A percentile compares a stretch with the other conserved stretches of the same genome.
These are phyloP conservation scores for Sicus ferrugineus DNA, from an alignment of 2,888 invertebrate genomes.

Conservation along the genomic window DNA sequence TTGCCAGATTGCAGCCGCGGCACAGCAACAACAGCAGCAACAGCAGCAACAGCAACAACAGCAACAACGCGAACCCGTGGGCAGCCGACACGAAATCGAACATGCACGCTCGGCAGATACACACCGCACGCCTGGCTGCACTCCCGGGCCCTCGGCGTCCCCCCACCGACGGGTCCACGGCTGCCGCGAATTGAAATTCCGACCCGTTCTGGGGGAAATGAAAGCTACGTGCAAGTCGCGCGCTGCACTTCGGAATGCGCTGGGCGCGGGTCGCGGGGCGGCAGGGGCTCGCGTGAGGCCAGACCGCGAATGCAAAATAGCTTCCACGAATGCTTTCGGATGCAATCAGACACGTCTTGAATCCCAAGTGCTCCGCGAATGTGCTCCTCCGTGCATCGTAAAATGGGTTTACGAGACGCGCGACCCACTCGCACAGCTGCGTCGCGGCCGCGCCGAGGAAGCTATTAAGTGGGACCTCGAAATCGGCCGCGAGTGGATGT, in stretches of 20 bases:
- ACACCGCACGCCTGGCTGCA: constrained; percentile 6
- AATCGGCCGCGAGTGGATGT: background rate
- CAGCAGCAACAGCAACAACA: background rate
- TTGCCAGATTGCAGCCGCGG: constrained; percentile 45
- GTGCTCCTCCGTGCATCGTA: constrained; percentile 5
- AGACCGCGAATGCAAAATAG: constrained; percentile 16
- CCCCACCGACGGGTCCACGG: background rate
- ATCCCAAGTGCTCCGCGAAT: constrained; percentile 10
- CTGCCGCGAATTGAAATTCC: constrained; percentile 27
- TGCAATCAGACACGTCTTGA: constrained; percentile 29
- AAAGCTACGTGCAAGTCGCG: constrained; percentile 29
- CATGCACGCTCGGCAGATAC: constrained; percentile 13
- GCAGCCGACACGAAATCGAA: constrained; percentile 14
- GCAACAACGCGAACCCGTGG: too few relatives aligned
- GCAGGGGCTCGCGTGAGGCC: background rate
- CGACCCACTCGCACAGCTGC: background rate
- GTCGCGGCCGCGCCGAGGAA: background rate
- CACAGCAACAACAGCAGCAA: background rate
- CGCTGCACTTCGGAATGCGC: constrained; percentile 9
- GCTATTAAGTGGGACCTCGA: background rate
- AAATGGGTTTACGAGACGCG: constrained; percentile 3
- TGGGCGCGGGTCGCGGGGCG: too few relatives aligned
- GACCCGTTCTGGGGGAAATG: constrained; percentile 25
- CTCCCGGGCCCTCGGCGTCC: background rate
- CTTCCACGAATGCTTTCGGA: constrained; percentile 25